Evolutionary conservation across 2,113 vertebrate genomes (phyloP), one percentile per base, ranked within the genome.

Genomic region (Epinephelus cyanopodus): DNA sequence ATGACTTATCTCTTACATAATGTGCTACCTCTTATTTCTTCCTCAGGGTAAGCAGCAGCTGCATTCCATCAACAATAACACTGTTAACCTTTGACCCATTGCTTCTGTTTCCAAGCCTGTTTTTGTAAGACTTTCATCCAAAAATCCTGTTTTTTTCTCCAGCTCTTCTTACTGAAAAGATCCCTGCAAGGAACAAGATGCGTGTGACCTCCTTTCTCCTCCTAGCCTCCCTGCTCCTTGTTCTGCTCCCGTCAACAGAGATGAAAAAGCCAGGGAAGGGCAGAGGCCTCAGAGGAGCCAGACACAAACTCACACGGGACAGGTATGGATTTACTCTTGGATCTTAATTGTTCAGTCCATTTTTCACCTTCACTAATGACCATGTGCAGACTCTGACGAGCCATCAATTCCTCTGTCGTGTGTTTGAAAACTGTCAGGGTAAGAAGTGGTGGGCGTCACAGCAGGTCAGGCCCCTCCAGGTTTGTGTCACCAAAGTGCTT

Each of bases 241-340:
- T 98, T n/a, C 87, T 97, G 84, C 86, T 97, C 64, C 91, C 95
- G 65, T 91, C 86, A 10, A 89, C 82, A 0, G 95, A 97, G 63
- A 92, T 93, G 72, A 96, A 92, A 87, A 96, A 83, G 84, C 70
- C 79, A 0, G 84, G 86, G 17, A 92, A 74, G 52, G 91, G 89
- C 39, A 75, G 69, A 83, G 93, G 89, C 91, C 92, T 58, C 93
- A 94, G 13, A 85, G 74, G 83, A 58, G 79, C 50, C 1, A 87
- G 88, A 48, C 82, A 84, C n/a, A 89, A 91, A 80, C 81, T 89
- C 21, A 57, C 78, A 42, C 64, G 62, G n/a, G 73, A 92, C 64
- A 91, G 88, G 93, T 94, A 81, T 3, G 52, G 39, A 61, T 60
- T 61, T 47, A 29, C 6, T 63, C 18, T 13, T 42, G 17, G 14